These are phyloP conservation scores for Nymphicus hollandicus DNA, from an alignment of 2,113 vertebrate species.

Conservation along the genomic window DNA sequence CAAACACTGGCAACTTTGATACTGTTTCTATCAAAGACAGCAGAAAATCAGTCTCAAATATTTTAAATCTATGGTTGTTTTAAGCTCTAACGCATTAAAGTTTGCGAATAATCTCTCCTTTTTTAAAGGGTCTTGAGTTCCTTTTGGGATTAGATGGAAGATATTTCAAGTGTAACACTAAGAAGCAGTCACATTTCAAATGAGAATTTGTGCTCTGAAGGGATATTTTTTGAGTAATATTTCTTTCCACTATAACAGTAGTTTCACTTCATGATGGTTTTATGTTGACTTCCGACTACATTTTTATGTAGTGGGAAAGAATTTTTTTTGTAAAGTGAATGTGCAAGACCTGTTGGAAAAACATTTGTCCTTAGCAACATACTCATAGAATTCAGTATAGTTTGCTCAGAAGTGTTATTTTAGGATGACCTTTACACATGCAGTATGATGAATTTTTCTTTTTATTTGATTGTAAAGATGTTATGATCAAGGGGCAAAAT, in stretches of 20 bases:
- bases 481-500: conserved; percentile 63
- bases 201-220: not conserved
- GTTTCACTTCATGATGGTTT: conserved; percentile 38
- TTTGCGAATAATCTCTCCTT: not conserved
- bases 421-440: conserved; percentile 61
- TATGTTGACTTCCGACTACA: conserved; percentile 47
- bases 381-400: conserved; percentile 6
- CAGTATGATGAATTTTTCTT: conserved; percentile 65
- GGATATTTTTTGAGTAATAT: conserved; percentile 16
- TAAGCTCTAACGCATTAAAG: not conserved
- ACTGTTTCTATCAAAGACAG: not conserved
- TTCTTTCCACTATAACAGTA: conserved; percentile 27
- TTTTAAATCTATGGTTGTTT: not conserved
- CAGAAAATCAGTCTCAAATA: not conserved
- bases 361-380: not conserved
- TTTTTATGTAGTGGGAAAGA: conserved; percentile 39
- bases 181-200: conserved; percentile 7
- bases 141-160: not conserved
- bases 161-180: conserved; percentile 5
- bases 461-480: conserved; percentile 69
- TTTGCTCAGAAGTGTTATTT: conserved; percentile 64
- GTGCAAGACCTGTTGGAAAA: not conserved
- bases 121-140: not conserved
- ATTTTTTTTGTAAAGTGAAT: conserved; percentile 28
- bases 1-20: not conserved